These are phyloP conservation scores for Chironomus riparius DNA, from an alignment of 2,888 invertebrate species.

Conservation along the genomic window DNA sequence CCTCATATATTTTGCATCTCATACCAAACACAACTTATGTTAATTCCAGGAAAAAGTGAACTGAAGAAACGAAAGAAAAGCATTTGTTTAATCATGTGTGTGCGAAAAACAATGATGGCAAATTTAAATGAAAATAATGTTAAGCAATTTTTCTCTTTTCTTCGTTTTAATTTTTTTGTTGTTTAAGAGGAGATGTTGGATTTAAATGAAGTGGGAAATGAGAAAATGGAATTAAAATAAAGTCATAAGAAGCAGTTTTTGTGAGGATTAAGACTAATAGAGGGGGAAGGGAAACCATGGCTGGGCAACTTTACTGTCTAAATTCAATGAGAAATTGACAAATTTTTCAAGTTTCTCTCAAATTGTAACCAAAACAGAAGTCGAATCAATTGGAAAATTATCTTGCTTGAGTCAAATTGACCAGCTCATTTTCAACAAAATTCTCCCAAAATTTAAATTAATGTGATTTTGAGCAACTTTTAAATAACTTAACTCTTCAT, in stretches of 20 bases:
- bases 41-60: too few relatives aligned
- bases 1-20: background rate
- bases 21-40: background rate
- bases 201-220: background rate
- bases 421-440: background rate
- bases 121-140: conserved; percentile 24
- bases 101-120: conserved; percentile 27
- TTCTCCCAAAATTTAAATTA: conserved; percentile 2
- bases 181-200: background rate
- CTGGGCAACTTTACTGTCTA: too few relatives aligned
- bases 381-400: too few relatives aligned
- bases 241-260: too few relatives aligned
- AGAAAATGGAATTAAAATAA: background rate
- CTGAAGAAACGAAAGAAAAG: background rate
- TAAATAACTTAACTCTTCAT: background rate
- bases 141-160: conserved; percentile 19
- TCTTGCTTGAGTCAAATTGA: too few relatives aligned
- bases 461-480: conserved; percentile 7
- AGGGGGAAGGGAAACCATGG: too few relatives aligned
- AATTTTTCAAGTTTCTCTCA: too few relatives aligned
- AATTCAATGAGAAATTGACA: too few relatives aligned
- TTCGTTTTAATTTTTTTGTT: background rate
- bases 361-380: too few relatives aligned
- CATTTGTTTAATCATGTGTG: conserved; percentile 26
- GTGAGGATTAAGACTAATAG: too few relatives aligned